Evolutionary conservation across 1,140 invertebrate genomes (phyloP).

Genomic region (Papilio aristodemus): DNA sequence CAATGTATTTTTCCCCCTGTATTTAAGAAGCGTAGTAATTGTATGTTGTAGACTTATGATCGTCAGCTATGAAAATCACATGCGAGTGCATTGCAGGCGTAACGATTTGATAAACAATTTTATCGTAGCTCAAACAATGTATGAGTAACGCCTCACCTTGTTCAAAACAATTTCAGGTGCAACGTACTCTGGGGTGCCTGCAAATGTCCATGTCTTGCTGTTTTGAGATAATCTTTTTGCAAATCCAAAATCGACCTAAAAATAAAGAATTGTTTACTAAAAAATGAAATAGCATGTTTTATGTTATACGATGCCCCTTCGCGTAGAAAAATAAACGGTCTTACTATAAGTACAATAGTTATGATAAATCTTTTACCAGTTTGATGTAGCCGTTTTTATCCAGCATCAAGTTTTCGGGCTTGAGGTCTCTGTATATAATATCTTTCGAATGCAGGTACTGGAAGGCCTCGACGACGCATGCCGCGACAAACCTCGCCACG

Average conservation of each 20-base stretch:
- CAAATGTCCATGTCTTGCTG: slow-evolving; percentile 98
- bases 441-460: slow-evolving; percentile 93
- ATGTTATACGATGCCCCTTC: too few relatives aligned
- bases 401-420: slow-evolving; percentile 96
- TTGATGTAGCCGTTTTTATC: slow-evolving; percentile 94
- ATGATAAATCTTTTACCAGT: slow-evolving; percentile 82
- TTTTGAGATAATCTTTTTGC: slow-evolving; percentile 91
- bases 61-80: background rate
- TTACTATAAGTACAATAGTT: background rate
- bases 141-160: slow-evolving; percentile 75
- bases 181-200: slow-evolving; percentile 95
- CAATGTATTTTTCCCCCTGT: too few relatives aligned
- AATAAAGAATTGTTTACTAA: slow-evolving; percentile 24
- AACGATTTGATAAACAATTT: slow-evolving; percentile 1
- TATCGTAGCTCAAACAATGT: background rate
- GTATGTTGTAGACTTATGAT: background rate
- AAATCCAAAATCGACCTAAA: slow-evolving; percentile 98
- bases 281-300: too few relatives aligned
- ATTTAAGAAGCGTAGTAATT: too few relatives aligned
- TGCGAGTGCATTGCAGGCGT: too few relatives aligned
- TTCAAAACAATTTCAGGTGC: slow-evolving; percentile 98
- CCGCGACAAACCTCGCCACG: slow-evolving; percentile 93
- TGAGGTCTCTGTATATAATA: slow-evolving; percentile 96
- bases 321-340: too few relatives aligned
- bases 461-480: slow-evolving; percentile 95